Conservation (phyloP, 2,888 invertebrate species). For the Aleiodes leptofemur region DNA sequence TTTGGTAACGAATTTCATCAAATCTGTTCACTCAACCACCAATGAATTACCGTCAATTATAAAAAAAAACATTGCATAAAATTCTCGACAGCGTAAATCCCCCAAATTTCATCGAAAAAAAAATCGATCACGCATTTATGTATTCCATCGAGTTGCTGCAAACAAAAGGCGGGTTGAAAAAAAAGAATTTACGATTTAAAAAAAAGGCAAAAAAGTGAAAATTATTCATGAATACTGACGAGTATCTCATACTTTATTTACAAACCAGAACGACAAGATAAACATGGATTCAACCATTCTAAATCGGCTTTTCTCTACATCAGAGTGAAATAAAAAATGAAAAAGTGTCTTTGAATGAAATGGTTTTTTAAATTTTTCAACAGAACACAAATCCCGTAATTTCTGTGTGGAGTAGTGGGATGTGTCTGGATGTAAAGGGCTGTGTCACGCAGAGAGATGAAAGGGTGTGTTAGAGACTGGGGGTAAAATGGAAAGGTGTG, state of each 20-base stretch:
- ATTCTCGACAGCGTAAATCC: too few relatives aligned
- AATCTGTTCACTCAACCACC: too few relatives aligned
- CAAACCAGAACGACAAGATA: constrained; percentile 29
- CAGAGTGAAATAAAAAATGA: not conserved
- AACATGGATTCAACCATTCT: constrained; percentile 15
- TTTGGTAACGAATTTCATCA: too few relatives aligned
- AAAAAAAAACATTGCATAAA: too few relatives aligned
- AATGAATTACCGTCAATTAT: too few relatives aligned
- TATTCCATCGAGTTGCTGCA: not conserved
- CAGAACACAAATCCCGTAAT: not conserved
- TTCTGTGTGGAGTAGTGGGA: not conserved
- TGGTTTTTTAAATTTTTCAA: constrained; percentile 9
- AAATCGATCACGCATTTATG: not conserved
- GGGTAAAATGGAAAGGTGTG: constrained; percentile 1
- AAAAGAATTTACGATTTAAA: constrained; percentile 1
- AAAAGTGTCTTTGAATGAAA: not conserved
- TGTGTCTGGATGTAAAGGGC: constrained; percentile 23
- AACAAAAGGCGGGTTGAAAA: not conserved
- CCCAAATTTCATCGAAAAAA: not conserved
- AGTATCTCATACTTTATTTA: constrained; percentile 43
- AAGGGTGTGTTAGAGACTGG: constrained; percentile 7
- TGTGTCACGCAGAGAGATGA: constrained; percentile 19
- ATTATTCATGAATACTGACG: constrained; percentile 39
- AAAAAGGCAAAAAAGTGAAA: not conserved
- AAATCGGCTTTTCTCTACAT: constrained; percentile 9